phyloP scores from a whole-genome alignment of 2,888 invertebrate genomes.

The Apodemia zela region DNA sequence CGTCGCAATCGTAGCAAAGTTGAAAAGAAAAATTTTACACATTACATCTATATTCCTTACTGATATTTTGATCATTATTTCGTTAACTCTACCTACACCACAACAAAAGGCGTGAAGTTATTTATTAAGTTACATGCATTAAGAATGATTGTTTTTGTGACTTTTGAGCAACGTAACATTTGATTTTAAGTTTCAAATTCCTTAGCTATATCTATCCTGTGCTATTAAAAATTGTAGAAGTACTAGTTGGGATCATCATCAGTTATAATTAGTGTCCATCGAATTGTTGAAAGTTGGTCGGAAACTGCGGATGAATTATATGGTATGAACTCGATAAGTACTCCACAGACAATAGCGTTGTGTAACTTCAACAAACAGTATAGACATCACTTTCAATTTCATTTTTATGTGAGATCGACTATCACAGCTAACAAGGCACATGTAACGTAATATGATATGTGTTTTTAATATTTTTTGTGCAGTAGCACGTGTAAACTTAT shows the following conservation, averaged over 20 bases:
- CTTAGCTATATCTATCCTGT: no score
- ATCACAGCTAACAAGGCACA: slow-evolving; percentile 7
- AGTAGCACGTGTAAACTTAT: not conserved
- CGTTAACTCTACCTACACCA: no score
- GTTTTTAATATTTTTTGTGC: not conserved
- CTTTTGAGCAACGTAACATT: no score
- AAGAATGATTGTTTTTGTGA: no score
- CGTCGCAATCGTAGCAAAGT: no score
- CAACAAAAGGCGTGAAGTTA: no score
- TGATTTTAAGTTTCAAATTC: no score
- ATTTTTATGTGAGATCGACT: slow-evolving; percentile 27
- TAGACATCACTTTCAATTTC: slow-evolving; percentile 53
- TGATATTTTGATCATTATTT: no score
- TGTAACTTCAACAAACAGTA: slow-evolving; percentile 42
- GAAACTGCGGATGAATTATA: slow-evolving; percentile 43
- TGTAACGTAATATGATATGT: not conserved
- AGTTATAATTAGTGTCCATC: slow-evolving; percentile 2
- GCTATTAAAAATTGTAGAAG: not conserved
- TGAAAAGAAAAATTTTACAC: no score
- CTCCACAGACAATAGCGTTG: slow-evolving; percentile 57
- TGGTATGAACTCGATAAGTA: slow-evolving; percentile 34
- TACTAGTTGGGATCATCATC: not conserved
- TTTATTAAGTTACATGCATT: no score
- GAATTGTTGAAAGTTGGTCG: slow-evolving; percentile 12
- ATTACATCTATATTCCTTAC: no score